Evolutionary conservation across 1,140 invertebrate genomes (phyloP).

Genomic region (Drosophila pachea): DNA sequence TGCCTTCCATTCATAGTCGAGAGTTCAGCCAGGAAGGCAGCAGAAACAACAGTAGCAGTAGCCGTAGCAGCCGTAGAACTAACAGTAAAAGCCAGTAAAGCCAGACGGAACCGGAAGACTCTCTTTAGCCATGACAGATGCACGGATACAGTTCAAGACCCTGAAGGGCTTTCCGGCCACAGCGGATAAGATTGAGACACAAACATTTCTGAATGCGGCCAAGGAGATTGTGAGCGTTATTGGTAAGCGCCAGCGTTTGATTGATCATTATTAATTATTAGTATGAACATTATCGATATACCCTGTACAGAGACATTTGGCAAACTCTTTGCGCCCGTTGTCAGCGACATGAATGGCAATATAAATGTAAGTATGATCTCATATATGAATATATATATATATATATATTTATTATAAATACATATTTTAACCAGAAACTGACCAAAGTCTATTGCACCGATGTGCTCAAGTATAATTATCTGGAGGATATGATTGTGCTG

Average conservation of each 20-base stretch:
- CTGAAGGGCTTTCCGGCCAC: conserved; percentile 79
- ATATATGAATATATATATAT: not conserved
- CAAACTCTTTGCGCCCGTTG: conserved; percentile 85
- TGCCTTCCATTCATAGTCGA: conserved; percentile 32
- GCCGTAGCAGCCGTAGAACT: too few relatives aligned
- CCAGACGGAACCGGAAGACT: not conserved
- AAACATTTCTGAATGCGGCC: conserved; percentile 82
- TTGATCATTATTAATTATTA: conserved; percentile 16
- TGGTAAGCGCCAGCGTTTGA: conserved; percentile 79
- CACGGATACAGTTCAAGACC: conserved; percentile 68
- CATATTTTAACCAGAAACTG: too few relatives aligned
- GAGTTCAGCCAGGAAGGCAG: conserved; percentile 17
- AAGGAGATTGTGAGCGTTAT: conserved; percentile 82
- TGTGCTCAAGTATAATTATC: conserved; percentile 80
- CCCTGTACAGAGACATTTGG: conserved; percentile 83
- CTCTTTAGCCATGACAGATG: conserved; percentile 22
- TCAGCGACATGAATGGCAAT: conserved; percentile 87
- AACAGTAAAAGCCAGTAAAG: not conserved
- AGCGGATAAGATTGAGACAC: conserved; percentile 82
- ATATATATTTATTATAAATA: too few relatives aligned
- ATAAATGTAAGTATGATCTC: conserved; percentile 81
- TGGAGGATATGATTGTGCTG: conserved; percentile 84
- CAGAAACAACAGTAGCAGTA: not conserved
- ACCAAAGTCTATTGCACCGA: conserved; percentile 81
- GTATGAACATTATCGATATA: conserved; percentile 1